Evolutionary conservation across 37 sponge, comb jelly and placozoan genomes (phyloP), one percentile per base, ranked within the genome.

Genomic region (Halisarca cf. caerulea): DNA sequence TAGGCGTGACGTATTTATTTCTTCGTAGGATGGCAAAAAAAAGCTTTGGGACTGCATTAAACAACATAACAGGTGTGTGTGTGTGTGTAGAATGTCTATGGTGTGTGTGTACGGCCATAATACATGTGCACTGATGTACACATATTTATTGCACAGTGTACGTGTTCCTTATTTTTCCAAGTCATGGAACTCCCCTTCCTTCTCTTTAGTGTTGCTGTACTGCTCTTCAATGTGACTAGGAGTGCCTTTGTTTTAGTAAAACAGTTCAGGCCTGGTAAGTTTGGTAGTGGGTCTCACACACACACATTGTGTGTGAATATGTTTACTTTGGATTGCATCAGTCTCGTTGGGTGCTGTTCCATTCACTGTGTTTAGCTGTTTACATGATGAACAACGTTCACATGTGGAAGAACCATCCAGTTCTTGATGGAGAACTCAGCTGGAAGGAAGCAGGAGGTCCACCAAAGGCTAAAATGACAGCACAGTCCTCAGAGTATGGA

Each of bases 251-350:
- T 97, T 25, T 27, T 95, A 2, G 98, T 97, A 20, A 88, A 82
- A 62, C 98, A 97, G 80, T 97, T 97, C 58, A 86, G 98, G 89
- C 96, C 98, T 84, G 94, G 97, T 96, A 87, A n/a, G 42, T 4
- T n/a, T 70, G n/a, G n/a, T n/a, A n/a, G n/a, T n/a, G n/a, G n/a
- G n/a, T n/a, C n/a, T n/a, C n/a, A n/a, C n/a, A n/a, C n/a, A n/a
- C n/a, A n/a, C n/a, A n/a, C n/a, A n/a, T n/a, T n/a, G n/a, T n/a
- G n/a, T n/a, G n/a, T 81, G 66, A 34, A 60, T 24, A 35, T 23
- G 38, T 66, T 47, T 4, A 7, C 1, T 35, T 36, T 51, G 51
- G 15, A 28, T 28, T 82, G 59, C 45, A 2, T 5, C 11, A 55
- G 11, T 55, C 17, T 55, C 11, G 9, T 47, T 47, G 11, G 51